A percentile compares a stretch with the other conserved stretches of the same genome.
These are phyloP conservation scores for Burhinus oedicnemus DNA, from an alignment of 2,113 vertebrate genomes.

Conservation along the genomic window DNA sequence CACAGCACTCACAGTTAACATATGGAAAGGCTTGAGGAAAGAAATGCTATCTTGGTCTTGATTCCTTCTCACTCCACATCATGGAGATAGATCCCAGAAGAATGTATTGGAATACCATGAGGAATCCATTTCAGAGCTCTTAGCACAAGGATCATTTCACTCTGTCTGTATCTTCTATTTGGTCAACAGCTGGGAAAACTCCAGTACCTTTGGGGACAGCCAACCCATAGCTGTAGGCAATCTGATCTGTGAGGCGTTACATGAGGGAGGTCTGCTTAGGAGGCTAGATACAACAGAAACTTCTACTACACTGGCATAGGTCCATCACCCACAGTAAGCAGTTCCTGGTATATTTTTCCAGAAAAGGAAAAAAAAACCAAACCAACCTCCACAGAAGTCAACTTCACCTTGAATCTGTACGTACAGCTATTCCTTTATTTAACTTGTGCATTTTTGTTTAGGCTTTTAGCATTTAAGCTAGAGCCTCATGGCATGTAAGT, in stretches of 20 bases:
- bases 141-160: background rate
- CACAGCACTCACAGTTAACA: background rate
- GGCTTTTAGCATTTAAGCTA: conserved; percentile 45
- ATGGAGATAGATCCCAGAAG: background rate
- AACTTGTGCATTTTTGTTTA: background rate
- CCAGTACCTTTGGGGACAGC: background rate
- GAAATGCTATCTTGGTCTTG: background rate
- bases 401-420: conserved; percentile 39
- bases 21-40: background rate
- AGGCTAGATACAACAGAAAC: background rate
- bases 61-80: background rate
- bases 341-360: background rate
- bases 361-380: background rate
- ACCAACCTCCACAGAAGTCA: background rate
- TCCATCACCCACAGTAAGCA: background rate
- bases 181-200: background rate
- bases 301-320: background rate
- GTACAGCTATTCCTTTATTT: background rate
- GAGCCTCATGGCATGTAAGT: background rate
- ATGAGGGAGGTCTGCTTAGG: background rate
- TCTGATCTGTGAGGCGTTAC: background rate
- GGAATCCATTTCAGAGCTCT: background rate
- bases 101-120: background rate
- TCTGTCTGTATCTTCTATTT: background rate
- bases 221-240: background rate